These are phyloP conservation scores for Dione juno DNA, from an alignment of 2,888 invertebrate species.

Conservation along the genomic window DNA sequence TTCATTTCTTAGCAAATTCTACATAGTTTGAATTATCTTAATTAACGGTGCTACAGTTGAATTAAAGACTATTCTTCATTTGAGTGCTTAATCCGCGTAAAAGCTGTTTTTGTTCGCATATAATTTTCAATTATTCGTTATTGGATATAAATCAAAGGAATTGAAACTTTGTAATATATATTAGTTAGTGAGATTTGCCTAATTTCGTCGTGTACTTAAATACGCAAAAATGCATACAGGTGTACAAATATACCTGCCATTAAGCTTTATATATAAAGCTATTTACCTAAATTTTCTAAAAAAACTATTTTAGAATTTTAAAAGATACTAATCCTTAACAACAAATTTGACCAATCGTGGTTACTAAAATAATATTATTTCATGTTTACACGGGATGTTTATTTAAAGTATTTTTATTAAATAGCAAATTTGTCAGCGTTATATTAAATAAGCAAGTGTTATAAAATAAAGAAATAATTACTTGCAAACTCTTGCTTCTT, in stretches of 20 bases:
- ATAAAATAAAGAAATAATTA: not conserved
- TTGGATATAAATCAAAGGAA: not conserved
- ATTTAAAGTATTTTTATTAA: too few relatives aligned
- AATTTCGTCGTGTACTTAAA: not conserved
- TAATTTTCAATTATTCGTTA: not conserved
- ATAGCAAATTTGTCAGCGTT: too few relatives aligned
- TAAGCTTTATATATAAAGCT: too few relatives aligned
- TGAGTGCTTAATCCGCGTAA: conserved; percentile 36
- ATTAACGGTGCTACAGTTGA: conserved; percentile 47
- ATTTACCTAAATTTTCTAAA: too few relatives aligned
- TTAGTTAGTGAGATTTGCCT: not conserved
- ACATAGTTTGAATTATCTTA: conserved; percentile 48
- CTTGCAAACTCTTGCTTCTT: not conserved
- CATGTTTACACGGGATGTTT: too few relatives aligned
- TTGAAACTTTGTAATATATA: not conserved
- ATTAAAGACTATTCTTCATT: conserved; percentile 48
- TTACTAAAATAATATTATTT: too few relatives aligned
- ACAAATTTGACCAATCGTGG: too few relatives aligned
- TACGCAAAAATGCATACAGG: too few relatives aligned
- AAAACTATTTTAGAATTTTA: too few relatives aligned
- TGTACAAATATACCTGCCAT: too few relatives aligned
- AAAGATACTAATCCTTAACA: too few relatives aligned
- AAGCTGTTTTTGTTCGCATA: not conserved
- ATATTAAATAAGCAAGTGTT: not conserved
- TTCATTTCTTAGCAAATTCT: conserved; percentile 42